These are phyloP conservation scores for Platichthys stellatus DNA, from an alignment of 2,113 vertebrate genomes.

Conservation along the genomic window DNA sequence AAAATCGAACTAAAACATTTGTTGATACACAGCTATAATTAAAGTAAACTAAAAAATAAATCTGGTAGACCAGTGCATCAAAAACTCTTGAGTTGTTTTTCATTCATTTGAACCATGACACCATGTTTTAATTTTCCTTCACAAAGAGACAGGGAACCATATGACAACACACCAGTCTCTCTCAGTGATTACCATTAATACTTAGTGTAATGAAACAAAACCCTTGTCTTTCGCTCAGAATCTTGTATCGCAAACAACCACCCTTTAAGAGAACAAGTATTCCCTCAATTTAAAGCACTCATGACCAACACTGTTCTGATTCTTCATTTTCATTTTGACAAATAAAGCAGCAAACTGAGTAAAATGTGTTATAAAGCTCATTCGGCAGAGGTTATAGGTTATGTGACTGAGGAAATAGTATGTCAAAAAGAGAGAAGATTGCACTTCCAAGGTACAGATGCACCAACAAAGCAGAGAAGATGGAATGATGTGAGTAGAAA, in stretches of 20 bases:
- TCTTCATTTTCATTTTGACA: slow-evolving; percentile 45
- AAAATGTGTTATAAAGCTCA: slow-evolving; percentile 14
- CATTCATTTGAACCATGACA: slow-evolving; percentile 10
- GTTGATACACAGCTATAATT: background rate
- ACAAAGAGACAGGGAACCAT: slow-evolving; percentile 7
- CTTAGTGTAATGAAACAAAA: slow-evolving; percentile 16
- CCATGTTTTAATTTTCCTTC: slow-evolving; percentile 29
- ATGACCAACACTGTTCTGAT: slow-evolving; percentile 11
- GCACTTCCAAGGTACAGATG: background rate
- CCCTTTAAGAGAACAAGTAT: background rate
- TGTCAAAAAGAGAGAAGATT: background rate
- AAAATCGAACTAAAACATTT: too few relatives aligned
- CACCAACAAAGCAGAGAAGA: slow-evolving; percentile 13
- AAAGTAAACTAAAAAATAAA: background rate
- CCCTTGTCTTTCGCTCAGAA: slow-evolving; percentile 1
- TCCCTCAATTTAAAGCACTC: background rate
- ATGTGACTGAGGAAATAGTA: slow-evolving; percentile 3
- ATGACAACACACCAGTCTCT: background rate
- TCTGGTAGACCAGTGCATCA: slow-evolving; percentile 3
- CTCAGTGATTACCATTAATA: slow-evolving; percentile 35
- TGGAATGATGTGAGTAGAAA: background rate
- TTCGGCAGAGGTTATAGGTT: background rate
- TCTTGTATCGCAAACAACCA: background rate
- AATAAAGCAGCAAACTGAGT: slow-evolving; percentile 33
- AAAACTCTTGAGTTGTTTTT: background rate